Evolutionary conservation across 2,113 vertebrate species (phyloP).

Genomic region (Odontophorus gujanensis): DNA sequence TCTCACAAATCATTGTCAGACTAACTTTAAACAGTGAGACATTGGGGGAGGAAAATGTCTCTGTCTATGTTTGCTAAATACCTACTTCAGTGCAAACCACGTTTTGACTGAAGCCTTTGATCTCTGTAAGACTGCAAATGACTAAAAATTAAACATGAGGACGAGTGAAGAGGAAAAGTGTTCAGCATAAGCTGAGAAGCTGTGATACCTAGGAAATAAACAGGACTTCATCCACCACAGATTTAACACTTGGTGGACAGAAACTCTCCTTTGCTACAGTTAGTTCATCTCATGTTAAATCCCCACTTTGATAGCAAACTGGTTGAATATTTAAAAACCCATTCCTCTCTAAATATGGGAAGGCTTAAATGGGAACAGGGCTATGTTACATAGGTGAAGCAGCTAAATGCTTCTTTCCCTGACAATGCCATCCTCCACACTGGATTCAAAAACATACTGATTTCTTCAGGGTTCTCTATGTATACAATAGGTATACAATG

Average conservation of each 20-base stretch:
- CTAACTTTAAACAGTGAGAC: slow-evolving; percentile 3
- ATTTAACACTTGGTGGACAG: background rate
- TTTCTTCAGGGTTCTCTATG: background rate
- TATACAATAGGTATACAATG: too few relatives aligned
- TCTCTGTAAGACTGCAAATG: slow-evolving; percentile 65
- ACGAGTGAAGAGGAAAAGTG: background rate
- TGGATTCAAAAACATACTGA: background rate
- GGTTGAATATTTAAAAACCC: background rate
- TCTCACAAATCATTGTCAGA: background rate
- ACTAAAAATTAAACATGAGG: slow-evolving; percentile 66
- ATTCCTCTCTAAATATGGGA: background rate
- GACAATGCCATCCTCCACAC: accelerated
- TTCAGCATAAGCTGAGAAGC: background rate
- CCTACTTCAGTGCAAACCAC: background rate
- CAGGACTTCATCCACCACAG: background rate
- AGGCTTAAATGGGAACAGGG: background rate
- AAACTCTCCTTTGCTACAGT: background rate
- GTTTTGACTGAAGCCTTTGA: slow-evolving; percentile 63
- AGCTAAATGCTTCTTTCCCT: background rate
- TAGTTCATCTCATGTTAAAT: background rate
- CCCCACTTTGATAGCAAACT: background rate
- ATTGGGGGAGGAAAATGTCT: slow-evolving; percentile 15
- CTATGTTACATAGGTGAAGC: background rate
- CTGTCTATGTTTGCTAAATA: slow-evolving; percentile 45
- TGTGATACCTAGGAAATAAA: background rate